Conservation (phyloP, 92 coral and sea anemone genomes). For the Metridium senile region DNA sequence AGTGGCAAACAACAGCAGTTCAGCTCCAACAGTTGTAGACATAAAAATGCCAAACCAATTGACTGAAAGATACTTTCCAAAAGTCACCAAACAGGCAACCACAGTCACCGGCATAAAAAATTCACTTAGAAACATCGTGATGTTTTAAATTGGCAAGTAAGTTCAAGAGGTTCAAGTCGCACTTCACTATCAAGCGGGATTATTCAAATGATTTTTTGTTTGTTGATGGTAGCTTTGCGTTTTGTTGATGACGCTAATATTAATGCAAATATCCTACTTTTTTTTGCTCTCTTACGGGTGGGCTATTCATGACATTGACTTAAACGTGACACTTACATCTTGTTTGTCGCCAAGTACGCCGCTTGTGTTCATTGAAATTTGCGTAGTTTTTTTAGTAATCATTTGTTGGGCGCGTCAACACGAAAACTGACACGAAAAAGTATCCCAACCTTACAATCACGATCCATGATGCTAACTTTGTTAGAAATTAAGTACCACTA, state of each 20-base stretch:
- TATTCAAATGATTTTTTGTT: background rate
- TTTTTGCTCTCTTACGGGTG: constrained; percentile 3
- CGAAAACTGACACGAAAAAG: too few species aligned
- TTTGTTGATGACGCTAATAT: background rate
- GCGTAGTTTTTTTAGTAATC: too few species aligned
- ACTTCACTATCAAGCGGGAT: background rate
- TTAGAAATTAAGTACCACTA: too few species aligned
- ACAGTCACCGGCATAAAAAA: constrained; percentile 62
- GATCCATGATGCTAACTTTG: too few species aligned
- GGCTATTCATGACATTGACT: background rate
- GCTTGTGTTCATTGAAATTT: background rate
- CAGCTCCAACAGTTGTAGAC: constrained; percentile 50
- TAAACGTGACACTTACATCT: background rate
- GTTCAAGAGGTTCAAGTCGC: background rate
- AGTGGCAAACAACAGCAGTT: constrained; percentile 53
- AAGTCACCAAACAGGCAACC: constrained; percentile 63
- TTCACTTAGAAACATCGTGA: constrained; percentile 56
- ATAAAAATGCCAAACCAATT: constrained; percentile 79
- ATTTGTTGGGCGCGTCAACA: too few species aligned
- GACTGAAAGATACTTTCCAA: constrained; percentile 59
- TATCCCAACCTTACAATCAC: too few species aligned
- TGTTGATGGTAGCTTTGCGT: background rate
- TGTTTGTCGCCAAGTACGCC: background rate
- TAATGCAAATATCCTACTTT: background rate
- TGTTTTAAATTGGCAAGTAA: background rate